These are phyloP conservation scores for Chrysolina oricalcia DNA, from an alignment of 2,888 invertebrate species.

Conservation along the genomic window DNA sequence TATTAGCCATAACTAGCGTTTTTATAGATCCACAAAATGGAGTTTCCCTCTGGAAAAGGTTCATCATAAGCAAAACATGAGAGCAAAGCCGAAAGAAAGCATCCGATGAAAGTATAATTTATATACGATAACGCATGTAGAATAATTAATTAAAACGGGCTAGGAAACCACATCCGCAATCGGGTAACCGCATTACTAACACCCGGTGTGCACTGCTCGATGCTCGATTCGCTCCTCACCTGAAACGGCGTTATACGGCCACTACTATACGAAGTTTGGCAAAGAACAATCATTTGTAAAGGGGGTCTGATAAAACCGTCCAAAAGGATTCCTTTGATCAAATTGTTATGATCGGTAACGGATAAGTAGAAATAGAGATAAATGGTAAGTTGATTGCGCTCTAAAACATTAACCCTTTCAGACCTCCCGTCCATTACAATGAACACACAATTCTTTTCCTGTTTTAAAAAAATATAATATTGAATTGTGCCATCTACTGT, in stretches of 20 bases:
- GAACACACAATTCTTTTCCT: no score
- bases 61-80: constrained; percentile 34
- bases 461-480: no score
- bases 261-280: not conserved
- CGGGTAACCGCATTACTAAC: constrained; percentile 70
- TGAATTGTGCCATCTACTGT: no score
- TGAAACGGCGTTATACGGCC: constrained; percentile 13
- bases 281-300: not conserved
- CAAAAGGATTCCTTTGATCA: no score
- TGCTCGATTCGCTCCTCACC: not conserved
- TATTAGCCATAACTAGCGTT: constrained; percentile 13
- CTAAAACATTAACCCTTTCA: no score
- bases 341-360: no score
- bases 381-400: no score
- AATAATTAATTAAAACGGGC: constrained; percentile 70
- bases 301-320: no score
- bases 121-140: constrained; percentile 69
- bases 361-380: no score
- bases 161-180: constrained; percentile 66
- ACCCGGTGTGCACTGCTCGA: constrained; percentile 66
- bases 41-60: constrained; percentile 29
- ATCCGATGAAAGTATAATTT: constrained; percentile 62
- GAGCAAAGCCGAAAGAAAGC: constrained; percentile 35
- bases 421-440: no score
- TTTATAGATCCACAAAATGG: constrained; percentile 18